phyloP scores from a whole-genome alignment of 2,888 invertebrate species.

The Nowickia ferox region DNA sequence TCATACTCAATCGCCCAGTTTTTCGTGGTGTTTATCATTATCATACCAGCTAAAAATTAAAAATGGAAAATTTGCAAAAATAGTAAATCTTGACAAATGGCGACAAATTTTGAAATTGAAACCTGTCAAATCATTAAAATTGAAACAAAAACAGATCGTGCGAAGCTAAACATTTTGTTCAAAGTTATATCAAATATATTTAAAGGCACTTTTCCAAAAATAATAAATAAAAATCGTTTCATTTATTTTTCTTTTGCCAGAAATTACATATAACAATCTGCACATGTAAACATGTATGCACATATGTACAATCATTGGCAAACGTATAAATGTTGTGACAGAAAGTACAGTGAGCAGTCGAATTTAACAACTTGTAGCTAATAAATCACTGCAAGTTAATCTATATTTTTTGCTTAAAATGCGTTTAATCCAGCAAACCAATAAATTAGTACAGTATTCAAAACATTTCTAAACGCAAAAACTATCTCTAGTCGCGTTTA shows the following conservation, averaged over 20 bases:
- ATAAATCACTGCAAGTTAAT: too few relatives aligned
- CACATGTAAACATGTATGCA: neutral
- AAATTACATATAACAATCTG: slow-evolving; percentile 13
- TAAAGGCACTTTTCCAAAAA: slow-evolving; percentile 39
- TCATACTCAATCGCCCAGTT: neutral
- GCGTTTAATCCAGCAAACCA: too few relatives aligned
- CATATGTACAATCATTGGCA: too few relatives aligned
- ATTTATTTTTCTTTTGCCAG: slow-evolving; percentile 33
- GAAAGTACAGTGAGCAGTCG: too few relatives aligned
- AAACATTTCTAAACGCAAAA: too few relatives aligned
- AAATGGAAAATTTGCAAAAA: slow-evolving; percentile 63
- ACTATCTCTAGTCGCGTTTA: too few relatives aligned
- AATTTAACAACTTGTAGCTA: too few relatives aligned
- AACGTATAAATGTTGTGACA: too few relatives aligned
- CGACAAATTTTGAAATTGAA: slow-evolving; percentile 69
- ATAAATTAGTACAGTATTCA: too few relatives aligned
- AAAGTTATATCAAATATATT: slow-evolving; percentile 5
- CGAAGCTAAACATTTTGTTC: slow-evolving; percentile 8
- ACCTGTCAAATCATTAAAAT: slow-evolving; percentile 66
- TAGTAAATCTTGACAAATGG: slow-evolving; percentile 69
- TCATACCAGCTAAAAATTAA: slow-evolving; percentile 1
- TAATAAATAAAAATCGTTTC: slow-evolving; percentile 3
- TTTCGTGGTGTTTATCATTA: neutral
- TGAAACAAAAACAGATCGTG: slow-evolving; percentile 47
- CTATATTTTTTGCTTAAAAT: too few relatives aligned